These are phyloP conservation scores for Isurus oxyrinchus DNA, from an alignment of 2,113 vertebrate genomes.

Conservation along the genomic window DNA sequence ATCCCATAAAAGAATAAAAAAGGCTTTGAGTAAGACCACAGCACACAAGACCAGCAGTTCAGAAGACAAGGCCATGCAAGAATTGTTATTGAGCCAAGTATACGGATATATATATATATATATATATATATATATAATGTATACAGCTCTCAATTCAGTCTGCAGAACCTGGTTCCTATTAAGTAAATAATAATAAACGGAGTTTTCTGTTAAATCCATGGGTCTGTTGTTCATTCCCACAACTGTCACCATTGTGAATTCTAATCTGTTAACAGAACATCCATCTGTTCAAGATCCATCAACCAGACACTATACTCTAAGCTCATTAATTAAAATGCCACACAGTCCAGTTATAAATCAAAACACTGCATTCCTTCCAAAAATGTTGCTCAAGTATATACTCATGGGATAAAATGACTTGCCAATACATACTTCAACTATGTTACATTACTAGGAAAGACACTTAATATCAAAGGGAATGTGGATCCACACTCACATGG, in stretches of 20 bases:
- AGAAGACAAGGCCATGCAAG: not conserved
- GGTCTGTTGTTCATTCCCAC: not conserved
- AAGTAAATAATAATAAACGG: not conserved
- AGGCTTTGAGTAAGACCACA: not conserved
- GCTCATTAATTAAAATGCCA: not conserved
- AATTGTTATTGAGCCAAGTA: not conserved
- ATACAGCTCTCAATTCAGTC: not conserved
- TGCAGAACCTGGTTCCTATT: conserved; percentile 37
- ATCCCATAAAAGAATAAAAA: too few relatives aligned
- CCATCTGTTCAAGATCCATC: not conserved
- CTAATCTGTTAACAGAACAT: not conserved
- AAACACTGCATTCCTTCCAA: not conserved
- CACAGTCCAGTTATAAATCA: not conserved
- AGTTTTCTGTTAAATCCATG: not conserved
- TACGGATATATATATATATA: too few relatives aligned
- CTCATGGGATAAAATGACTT: not conserved
- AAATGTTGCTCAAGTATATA: not conserved
- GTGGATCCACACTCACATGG: not conserved
- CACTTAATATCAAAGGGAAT: not conserved
- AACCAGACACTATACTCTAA: not conserved
- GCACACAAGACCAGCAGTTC: not conserved
- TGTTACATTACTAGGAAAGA: not conserved
- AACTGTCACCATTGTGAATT: not conserved
- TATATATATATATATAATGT: too few relatives aligned
- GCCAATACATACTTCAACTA: not conserved